Conservation (phyloP, 2,888 invertebrate species). For the Drosophila melanocephala region DNA sequence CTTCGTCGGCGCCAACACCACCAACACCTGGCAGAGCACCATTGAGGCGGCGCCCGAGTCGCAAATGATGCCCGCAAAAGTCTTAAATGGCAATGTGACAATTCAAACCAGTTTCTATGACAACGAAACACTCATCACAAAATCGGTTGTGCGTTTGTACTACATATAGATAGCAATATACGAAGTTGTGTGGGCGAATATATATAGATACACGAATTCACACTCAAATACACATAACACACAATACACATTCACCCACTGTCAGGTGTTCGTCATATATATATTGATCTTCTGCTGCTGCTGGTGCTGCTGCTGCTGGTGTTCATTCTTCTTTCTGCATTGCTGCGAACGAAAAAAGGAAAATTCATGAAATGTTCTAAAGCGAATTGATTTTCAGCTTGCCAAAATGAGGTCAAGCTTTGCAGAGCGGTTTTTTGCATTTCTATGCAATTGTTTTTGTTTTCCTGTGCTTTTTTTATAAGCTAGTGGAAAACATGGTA, state of each 20-base stretch:
- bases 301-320: constrained; percentile 10
- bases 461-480: constrained; percentile 49
- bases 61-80: constrained; percentile 99
- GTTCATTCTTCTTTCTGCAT: constrained; percentile 41
- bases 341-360: constrained; percentile 6
- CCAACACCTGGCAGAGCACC: constrained; percentile 99
- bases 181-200: constrained; percentile 27
- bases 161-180: constrained; percentile 90
- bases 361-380: constrained; percentile 39
- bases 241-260: constrained; percentile 32
- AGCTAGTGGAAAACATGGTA: constrained; percentile 51
- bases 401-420: constrained; percentile 19
- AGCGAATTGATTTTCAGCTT: constrained; percentile 24
- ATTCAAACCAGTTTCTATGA: constrained; percentile 99
- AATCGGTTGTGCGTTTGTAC: constrained; percentile 97
- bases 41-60: constrained; percentile 99
- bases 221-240: constrained; percentile 6
- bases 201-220: constrained; percentile 4
- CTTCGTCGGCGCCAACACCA: constrained; percentile 98
- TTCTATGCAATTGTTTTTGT: constrained; percentile 69
- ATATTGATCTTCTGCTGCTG: constrained; percentile 50
- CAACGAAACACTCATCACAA: constrained; percentile 96
- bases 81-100: constrained; percentile 97
- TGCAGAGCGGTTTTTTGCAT: constrained; percentile 54
- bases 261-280: constrained; percentile 58